Base-by-base conservation (phyloP, 35 echinoderm and acorn worm species). In the Stichopus chloronotus region DNA sequence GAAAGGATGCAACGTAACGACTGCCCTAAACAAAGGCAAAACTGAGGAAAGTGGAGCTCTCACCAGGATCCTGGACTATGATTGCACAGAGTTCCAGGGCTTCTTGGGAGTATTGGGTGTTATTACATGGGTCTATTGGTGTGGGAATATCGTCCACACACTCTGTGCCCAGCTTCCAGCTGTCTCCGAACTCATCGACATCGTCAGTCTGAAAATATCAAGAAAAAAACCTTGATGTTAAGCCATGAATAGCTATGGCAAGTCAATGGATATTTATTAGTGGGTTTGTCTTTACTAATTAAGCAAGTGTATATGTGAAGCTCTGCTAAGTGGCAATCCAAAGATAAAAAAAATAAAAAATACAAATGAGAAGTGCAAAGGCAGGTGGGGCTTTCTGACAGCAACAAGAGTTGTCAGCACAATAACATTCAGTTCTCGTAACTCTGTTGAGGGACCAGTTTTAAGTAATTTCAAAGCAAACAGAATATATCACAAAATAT, bases 81-180 rank as follows among this genome's bases (percentile, higher is more conserved):
- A 92, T 78, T 65, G 88, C 71, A 79, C 96, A 98, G 8, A 98
- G 74, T 23, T 98, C 96, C 55, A 78, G 16, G 9, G 94, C 94
- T 24, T 94, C 52, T 58, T 90, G 25, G 3, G 59, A 89, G 4
- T 59, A 82, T 10, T 94, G 92, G 30, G 87, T 89, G 19, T 89
- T 89, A 52, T 91, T 76, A 86, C 95, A 96, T 55, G 95, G 95
- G 58, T 89, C 90, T 53, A 90, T 60, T 16, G 88, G 92, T 25
- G 82, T 82, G 5, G 72, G 83, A 12, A 52, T 30, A 72, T 71
- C 65, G 52, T 91, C 90, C 25, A 86, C 25, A 94, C 95, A 97
- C n/a, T 88, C 14, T 16, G 63, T 91, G 65, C 86, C 79, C 19
- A 94, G 57, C 61, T 87, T 90, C 94, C 94, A 95, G 63, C 94